Evolutionary conservation across 2,797 vertebrate species (phyloP).

Genomic region (Mormyrus proboscirostris): DNA sequence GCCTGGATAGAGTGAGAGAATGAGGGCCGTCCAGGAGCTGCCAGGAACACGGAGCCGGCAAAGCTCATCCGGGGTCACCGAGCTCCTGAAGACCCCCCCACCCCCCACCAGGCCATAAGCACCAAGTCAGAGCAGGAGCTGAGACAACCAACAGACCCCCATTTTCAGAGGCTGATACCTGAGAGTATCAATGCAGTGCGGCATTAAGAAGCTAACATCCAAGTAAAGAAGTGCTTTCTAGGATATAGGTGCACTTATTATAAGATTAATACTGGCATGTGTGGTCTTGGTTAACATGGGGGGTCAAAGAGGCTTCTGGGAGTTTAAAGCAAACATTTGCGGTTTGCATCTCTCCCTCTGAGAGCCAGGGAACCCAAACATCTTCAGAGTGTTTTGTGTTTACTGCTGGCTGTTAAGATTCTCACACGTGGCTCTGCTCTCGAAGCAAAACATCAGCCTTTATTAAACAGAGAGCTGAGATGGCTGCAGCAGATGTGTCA

Average conservation of each 20-base stretch:
- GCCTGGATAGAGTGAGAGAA: not conserved
- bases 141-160: not conserved
- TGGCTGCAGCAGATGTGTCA: not conserved
- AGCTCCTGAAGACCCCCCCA: not conserved
- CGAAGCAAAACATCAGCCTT: not conserved
- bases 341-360: not conserved
- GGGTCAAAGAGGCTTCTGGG: not conserved
- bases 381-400: not conserved
- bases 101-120: not conserved
- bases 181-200: not conserved
- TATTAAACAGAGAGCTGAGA: not conserved
- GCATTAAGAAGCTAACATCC: not conserved
- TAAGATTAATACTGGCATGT: not conserved
- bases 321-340: conserved; percentile 9
- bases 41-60: not conserved
- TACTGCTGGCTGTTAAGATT: not conserved
- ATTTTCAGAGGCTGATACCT: not conserved
- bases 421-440: not conserved
- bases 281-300: not conserved
- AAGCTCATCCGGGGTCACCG: not conserved
- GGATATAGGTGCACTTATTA: not conserved
- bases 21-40: not conserved
- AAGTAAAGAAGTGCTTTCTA: not conserved
- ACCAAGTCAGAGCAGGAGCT: not conserved
- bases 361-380: conserved; percentile 1